Evolutionary conservation across 2,113 vertebrate genomes (phyloP).

Genomic region (Rousettus leschenaultii): DNA sequence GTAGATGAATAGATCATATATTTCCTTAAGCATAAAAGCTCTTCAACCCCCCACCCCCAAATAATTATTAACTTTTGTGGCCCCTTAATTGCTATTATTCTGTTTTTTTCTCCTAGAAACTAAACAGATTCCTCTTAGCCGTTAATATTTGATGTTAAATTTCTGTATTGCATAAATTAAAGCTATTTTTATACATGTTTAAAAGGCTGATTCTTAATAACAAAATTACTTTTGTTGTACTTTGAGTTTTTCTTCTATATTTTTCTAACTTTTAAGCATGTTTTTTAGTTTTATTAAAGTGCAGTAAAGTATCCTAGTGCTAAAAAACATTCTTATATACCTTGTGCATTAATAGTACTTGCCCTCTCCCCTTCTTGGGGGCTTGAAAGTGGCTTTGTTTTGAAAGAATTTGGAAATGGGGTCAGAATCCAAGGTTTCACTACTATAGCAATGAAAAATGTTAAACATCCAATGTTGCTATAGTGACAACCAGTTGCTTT

Average conservation of each 20-base stretch:
- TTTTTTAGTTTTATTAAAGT: slow-evolving; percentile 17
- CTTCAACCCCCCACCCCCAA: background rate
- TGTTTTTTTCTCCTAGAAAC: background rate
- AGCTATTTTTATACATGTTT: background rate
- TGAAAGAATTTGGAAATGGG: slow-evolving; percentile 63
- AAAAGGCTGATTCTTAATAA: background rate
- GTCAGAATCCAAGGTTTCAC: slow-evolving; percentile 62
- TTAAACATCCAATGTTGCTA: slow-evolving; percentile 55
- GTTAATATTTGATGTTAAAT: slow-evolving; percentile 7
- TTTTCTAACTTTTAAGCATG: background rate
- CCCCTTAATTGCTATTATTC: background rate
- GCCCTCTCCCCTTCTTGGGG: background rate
- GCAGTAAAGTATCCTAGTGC: background rate
- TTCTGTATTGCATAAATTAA: background rate
- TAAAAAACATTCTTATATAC: background rate
- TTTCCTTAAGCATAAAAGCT: background rate
- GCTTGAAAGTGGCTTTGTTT: slow-evolving; percentile 28
- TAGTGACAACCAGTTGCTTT: slow-evolving; percentile 55
- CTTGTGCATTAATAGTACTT: background rate
- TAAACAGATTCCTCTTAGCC: background rate
- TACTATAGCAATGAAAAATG: slow-evolving; percentile 69
- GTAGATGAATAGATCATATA: background rate
- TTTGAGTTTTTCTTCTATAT: background rate
- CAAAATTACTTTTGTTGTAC: background rate
- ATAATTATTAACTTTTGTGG: background rate